Evolutionary conservation across 1,140 invertebrate species (phyloP).

Genomic region (Trinorchestia longiramus): DNA sequence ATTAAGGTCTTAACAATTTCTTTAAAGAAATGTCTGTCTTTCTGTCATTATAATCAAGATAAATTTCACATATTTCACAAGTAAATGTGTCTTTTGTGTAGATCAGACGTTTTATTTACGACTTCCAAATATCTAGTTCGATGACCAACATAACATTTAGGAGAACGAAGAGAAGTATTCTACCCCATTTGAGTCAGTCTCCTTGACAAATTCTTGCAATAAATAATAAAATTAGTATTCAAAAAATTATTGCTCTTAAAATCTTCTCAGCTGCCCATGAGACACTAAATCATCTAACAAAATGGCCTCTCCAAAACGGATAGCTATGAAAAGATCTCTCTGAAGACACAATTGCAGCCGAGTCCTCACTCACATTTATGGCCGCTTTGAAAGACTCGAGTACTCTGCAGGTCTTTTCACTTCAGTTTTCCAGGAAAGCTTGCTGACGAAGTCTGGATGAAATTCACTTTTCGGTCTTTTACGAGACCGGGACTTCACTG

Average conservation of each 20-base stretch:
- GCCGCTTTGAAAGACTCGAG: neutral
- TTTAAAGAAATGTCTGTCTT: too few relatives aligned
- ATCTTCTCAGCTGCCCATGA: neutral
- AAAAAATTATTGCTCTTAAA: neutral
- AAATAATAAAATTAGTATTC: neutral
- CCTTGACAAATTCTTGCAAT: neutral
- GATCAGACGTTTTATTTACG: too few relatives aligned
- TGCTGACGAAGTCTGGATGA: neutral
- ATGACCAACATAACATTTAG: neutral
- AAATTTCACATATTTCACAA: too few relatives aligned
- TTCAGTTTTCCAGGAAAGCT: neutral
- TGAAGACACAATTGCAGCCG: neutral
- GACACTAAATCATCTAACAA: neutral
- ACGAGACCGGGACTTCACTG: too few relatives aligned
- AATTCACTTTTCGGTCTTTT: neutral
- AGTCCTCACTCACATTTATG: neutral
- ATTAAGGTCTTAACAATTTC: too few relatives aligned
- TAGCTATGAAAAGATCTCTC: neutral
- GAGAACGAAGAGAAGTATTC: neutral
- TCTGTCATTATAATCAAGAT: too few relatives aligned
- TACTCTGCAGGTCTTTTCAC: neutral
- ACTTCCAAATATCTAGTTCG: neutral
- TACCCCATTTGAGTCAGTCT: neutral
- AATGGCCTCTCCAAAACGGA: neutral
- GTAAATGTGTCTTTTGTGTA: too few relatives aligned